Evolutionary conservation across 2,797 vertebrate genomes (phyloP), one percentile per base, ranked within the genome.

Genomic region (Melanogrammus aeglefinus): DNA sequence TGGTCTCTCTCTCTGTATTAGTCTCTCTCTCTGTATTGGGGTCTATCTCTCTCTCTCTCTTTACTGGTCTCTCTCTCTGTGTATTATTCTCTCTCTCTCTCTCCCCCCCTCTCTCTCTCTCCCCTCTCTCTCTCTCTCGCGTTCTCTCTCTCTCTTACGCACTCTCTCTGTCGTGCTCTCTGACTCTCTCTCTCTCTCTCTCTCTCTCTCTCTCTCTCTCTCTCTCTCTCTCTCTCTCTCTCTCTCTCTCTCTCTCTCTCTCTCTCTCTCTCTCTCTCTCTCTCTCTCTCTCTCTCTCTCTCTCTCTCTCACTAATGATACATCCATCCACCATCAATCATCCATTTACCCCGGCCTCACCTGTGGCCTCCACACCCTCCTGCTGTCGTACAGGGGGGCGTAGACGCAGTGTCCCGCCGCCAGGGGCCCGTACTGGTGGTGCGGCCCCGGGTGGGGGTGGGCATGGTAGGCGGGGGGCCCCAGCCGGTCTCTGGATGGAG

Each of bases 331-430:
- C 18, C 44, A 13, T 1, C 36, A 10, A n/a, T n/a, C 39, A 5
- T 10, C 18, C 21, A 41, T 18, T 14, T 21, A 47, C 16, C 38
- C 33, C 66, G 16, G 21, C 24, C 82, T 90, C 44, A 92, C 92
- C 89, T 92, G 95, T 18, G 97, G 97, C 86, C 97, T 95, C 97
- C 97, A 99, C 78, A 96, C 95, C 87, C 97, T 96, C 90, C 96
- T 94, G 93, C 96, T 99, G 94, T 98, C 97, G 0, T 98, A 98
- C 39, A 98, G 96, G 0, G 97, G 97, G 75, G 97, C 95, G 13
- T 97, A 98, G 92, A 97, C 95, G 79, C 96, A 94, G 77, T 97
- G 96, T 82, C 94, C 92, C 0, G 95, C 94, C 44, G 95, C 92
- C 86, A 98, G 93, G 5, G 95, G 94, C 69, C 96, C 93, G 3